Evolutionary conservation across 2,888 invertebrate species (phyloP).

Genomic region (Oxycera nigricornis): DNA sequence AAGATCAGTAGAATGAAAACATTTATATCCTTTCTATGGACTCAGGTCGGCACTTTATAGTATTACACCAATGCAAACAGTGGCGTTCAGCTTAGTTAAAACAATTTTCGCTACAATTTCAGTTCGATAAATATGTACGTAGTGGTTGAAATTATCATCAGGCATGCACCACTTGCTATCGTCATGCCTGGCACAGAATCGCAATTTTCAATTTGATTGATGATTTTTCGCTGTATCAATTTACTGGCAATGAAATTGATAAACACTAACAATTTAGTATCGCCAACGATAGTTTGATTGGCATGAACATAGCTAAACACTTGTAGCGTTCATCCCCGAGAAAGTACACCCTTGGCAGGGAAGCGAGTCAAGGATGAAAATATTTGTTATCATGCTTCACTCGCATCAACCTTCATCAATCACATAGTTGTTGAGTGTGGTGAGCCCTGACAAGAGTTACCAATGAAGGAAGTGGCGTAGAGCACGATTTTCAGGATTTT

Average conservation of each 20-base stretch:
- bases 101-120: too few species aligned
- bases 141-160: too few species aligned
- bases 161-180: too few species aligned
- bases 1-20: too few species aligned
- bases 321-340: conserved; percentile 27
- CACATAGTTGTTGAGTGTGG: conserved; percentile 19
- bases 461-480: too few species aligned
- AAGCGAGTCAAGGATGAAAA: conserved; percentile 21
- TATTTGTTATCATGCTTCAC: conserved; percentile 32
- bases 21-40: too few species aligned
- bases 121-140: too few species aligned
- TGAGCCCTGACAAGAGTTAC: background rate
- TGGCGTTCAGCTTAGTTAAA: too few species aligned
- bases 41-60: too few species aligned
- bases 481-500: too few species aligned
- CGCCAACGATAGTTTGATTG: conserved; percentile 27
- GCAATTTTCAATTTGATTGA: conserved; percentile 8
- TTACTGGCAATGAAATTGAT: conserved; percentile 37
- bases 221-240: conserved; percentile 16
- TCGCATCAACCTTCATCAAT: conserved; percentile 30
- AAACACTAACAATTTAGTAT: conserved; percentile 26
- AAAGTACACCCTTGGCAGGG: background rate
- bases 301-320: conserved; percentile 28
- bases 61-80: too few species aligned
- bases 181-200: background rate